Base-by-base conservation (phyloP, 2,797 vertebrate genomes). In the Dryobates pubescens region DNA sequence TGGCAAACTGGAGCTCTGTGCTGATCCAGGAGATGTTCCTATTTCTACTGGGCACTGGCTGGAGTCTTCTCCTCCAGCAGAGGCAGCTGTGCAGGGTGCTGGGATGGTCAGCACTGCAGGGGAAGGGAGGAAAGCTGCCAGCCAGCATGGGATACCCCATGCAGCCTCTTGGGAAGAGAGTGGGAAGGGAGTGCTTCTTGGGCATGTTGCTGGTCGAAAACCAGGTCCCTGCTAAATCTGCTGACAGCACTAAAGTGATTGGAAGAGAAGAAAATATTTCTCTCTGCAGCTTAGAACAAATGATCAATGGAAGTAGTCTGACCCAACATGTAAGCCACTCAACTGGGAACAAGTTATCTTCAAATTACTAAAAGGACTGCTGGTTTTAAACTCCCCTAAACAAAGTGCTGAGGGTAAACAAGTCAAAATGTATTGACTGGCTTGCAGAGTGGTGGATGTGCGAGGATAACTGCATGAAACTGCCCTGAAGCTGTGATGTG, bases 171-270 rank as follows among this genome's bases (percentile, higher is more conserved):
- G 10, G 54, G 34, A 75, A 54, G 38, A 49, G 15, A 76, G 26
- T 0, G 0, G 54, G 34, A 75, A 54, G 38, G 54, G 15, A 76
- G 26, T 0, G 0, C 10, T 70, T 70, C 53, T 4, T 74, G 49
- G 34, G 36, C 23, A 17, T 4, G 4, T 7, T 77, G 32, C 11
- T 3, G 2, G 36, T 69, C 18, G 75, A 65, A 92, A 77, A 82
- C 32, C 30, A 64, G 16, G 22, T 62, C 36, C 41, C 43, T 72
- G 54, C 59, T 90, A 17, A 58, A 32, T 80, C 49, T 76, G 29
- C 41, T 80, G 61, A 24, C 17, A 4, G 3, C 14, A 15, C 71
- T 67, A 71, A 87, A 72, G 27, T 75, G 75, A 32, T 10, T 11
- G 59, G 56, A 83, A 69, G 71, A 80, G 20, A 64, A 76, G 59